Evolutionary conservation across 1,140 invertebrate genomes (phyloP), one percentile per base, ranked within the genome.

Genomic region (Leptinotarsa lineolata): DNA sequence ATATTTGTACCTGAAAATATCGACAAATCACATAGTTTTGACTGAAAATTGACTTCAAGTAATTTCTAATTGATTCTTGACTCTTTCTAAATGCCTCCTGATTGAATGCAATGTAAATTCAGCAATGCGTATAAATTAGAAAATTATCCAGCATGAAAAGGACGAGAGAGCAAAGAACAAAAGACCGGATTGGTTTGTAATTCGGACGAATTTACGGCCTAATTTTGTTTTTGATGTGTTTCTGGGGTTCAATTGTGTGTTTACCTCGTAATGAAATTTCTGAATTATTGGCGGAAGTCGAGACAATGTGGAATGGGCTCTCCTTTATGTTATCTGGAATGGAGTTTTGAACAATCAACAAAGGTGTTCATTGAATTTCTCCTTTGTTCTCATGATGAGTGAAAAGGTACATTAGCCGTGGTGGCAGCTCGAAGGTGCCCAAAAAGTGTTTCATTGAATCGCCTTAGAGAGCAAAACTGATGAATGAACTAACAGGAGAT

Each of bases 61-160:
- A 1, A 39, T 39, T 39, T 39, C 30, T 39, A 3, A 39, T 39
- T 39, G 30, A 39, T 39, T 8, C 60, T 16, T 39, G 30, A n/a
- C 39, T 21, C 21, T 71, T 61, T 44, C 58, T 48, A 20, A 68
- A 68, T 54, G 20, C 45, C 45, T 20, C 45, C 24, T 20, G 66
- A 46, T 46, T 68, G 18, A 69, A 69, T 45, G 69, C 69, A 64
- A 45, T 46, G 69, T 30, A 63, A 71, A 71, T 71, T 71, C 61
- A 59, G 58, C 45, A 68, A 63, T 71, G 69, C 69, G 69, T 71
- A 71, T 71, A 71, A 71, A 71, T 71, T 71, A 71, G 58, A 45
- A 64, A 71, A 71, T 71, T 71, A 71, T 63, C 24, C 58, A 45
- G 60, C 59, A 18, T 46, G 58, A 63, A 71, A 63, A 63, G 60